Base-by-base conservation (phyloP, 2,888 invertebrate genomes). In the Dermolepida albohirtum region DNA sequence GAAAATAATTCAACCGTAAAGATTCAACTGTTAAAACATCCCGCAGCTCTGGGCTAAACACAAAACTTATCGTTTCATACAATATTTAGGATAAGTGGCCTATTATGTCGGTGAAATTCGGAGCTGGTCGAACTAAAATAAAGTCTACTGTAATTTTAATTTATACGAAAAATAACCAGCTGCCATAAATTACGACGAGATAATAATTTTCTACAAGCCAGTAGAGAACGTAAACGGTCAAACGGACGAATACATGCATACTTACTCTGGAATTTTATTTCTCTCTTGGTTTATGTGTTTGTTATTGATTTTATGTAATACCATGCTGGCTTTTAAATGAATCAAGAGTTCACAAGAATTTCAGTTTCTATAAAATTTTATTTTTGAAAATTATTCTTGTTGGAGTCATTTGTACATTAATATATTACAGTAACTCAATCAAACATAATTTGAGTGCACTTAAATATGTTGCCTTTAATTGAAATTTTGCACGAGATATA, bases 61-160 rank as follows among this genome's bases (percentile, higher is more conserved):
- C 34, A 41, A 54, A 51, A 44, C 66, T 66, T 66, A 64, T 52
- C 40, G 51, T 51, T 66, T 57, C 44, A 41, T 67, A 64, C 62
- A 62, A 47, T 64, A 52, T 62, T 55, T 54, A 69, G 55, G 71
- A 68, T 71, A 71, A 71, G 71, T 71, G 71, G 71, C 47, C 66
- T 49, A 66, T 64, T 68, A 66, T 59, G 52, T 41, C 54, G 52
- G 57, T 47, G 62, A 62, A 62, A 47, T 62, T 62, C 16, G 34
- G 16, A 39, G 47, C 59, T 39, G n/a, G 34, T 17, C 39, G 10
- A 29, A 40, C 40, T 47, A 47, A 62, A 47, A 47, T 47, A 62
- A 62, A 62, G 59, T 14, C 59, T 62, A 62, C 59, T 47, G 59
- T 62, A 62, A 62, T 62, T 62, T 62, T 62, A 62, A 62, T 62